These are phyloP conservation scores for Neotragus pygmaeus DNA, from an alignment of 2,113 vertebrate genomes.

Conservation along the genomic window DNA sequence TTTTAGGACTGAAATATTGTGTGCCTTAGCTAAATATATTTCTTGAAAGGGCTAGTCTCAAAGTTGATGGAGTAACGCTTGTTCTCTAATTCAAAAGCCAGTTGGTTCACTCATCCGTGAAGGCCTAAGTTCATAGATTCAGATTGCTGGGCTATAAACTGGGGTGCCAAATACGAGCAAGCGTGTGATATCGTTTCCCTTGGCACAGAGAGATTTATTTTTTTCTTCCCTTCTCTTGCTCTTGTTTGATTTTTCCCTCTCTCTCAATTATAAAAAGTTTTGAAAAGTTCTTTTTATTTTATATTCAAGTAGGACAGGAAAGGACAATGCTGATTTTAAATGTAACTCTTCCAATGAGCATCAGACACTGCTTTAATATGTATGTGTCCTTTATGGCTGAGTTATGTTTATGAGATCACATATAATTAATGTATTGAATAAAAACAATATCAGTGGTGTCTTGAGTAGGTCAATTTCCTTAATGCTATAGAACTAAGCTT, in stretches of 20 bases:
- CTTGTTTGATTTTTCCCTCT: background rate
- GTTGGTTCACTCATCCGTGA: slow-evolving; percentile 1
- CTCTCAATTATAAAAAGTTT: background rate
- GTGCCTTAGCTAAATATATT: background rate
- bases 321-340: background rate
- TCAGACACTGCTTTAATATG: background rate
- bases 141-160: background rate
- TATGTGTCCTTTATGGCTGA: background rate
- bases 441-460: background rate
- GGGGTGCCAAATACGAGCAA: background rate
- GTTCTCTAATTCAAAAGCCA: slow-evolving; percentile 40
- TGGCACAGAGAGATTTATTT: background rate
- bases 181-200: background rate
- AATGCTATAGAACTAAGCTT: background rate
- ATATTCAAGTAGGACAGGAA: background rate
- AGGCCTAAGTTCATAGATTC: slow-evolving; percentile 14
- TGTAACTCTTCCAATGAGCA: background rate
- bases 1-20: slow-evolving; percentile 19
- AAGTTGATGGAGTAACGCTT: slow-evolving; percentile 51
- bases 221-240: background rate
- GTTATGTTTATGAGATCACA: background rate
- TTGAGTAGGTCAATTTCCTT: background rate
- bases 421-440: background rate
- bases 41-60: slow-evolving; percentile 29
- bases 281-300: background rate